phyloP scores from a whole-genome alignment of 2,113 vertebrate species.

The Peromyscus maniculatus region DNA sequence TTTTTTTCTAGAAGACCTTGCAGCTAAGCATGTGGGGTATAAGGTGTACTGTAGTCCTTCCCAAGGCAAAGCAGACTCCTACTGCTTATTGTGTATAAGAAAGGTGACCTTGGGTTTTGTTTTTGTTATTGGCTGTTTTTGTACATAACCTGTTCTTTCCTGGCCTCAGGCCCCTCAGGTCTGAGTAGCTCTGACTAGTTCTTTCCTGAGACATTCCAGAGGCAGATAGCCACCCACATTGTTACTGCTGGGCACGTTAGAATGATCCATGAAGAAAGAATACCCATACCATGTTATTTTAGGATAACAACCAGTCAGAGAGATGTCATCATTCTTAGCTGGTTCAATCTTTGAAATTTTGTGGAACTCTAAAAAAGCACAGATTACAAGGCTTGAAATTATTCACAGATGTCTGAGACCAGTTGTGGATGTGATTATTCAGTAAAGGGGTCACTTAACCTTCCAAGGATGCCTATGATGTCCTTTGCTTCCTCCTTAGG shows the following conservation, averaged over 20 bases:
- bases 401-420: conserved; percentile 55
- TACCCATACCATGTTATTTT: conserved; percentile 6
- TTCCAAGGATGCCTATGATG: background rate
- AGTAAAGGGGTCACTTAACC: conserved; percentile 28
- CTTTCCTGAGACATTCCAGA: background rate
- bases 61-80: background rate
- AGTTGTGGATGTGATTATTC: background rate
- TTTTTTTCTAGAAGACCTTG: background rate
- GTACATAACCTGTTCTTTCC: background rate
- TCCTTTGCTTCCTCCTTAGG: background rate
- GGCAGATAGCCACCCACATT: background rate
- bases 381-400: conserved; percentile 59
- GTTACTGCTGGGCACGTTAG: background rate
- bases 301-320: background rate
- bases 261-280: background rate
- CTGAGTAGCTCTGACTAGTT: background rate
- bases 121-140: background rate
- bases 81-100: background rate
- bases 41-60: background rate
- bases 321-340: conserved; percentile 23
- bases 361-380: conserved; percentile 57
- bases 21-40: background rate
- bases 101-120: background rate
- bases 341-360: conserved; percentile 62
- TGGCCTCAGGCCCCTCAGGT: background rate